Percentiles rank a stretch among this genome's conserved stretches.
phyloP scores from a whole-genome alignment of 1,140 invertebrate genomes.

The Drosophila serrata region DNA sequence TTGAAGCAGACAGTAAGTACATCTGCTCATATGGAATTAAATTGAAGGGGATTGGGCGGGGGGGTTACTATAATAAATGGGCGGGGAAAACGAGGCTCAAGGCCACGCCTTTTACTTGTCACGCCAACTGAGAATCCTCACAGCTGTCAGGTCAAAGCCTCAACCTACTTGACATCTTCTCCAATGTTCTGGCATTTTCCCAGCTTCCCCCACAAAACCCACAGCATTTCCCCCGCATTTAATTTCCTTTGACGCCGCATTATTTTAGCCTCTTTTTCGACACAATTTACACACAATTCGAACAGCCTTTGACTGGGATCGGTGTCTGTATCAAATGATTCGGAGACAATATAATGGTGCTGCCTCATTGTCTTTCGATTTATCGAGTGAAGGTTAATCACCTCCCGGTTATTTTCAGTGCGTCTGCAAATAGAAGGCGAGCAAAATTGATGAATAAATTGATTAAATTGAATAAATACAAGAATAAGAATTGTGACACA shows the following conservation, averaged over 20 bases:
- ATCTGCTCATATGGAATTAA: constrained; percentile 24
- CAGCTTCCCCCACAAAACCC: background rate
- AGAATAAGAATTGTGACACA: background rate
- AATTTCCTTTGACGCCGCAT: constrained; percentile 39
- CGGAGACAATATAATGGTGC: constrained; percentile 19
- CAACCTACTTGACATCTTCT: constrained; percentile 32
- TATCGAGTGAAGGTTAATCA: constrained; percentile 7
- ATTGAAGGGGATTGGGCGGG: background rate
- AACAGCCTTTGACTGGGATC: constrained; percentile 40
- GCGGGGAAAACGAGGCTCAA: constrained; percentile 10
- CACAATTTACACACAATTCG: constrained; percentile 11
- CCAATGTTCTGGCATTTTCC: constrained; percentile 14
- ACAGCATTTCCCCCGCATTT: constrained; percentile 11
- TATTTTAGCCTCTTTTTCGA: constrained; percentile 32
- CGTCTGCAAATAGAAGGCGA: background rate
- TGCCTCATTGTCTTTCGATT: background rate
- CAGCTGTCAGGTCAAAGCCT: constrained; percentile 42
- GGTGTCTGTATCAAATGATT: constrained; percentile 24
- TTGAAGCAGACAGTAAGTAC: constrained; percentile 6
- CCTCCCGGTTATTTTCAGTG: constrained; percentile 6
- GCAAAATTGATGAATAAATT: background rate
- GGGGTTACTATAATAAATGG: background rate
- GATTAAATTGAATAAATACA: background rate
- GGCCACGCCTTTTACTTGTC: constrained; percentile 73
- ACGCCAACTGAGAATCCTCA: constrained; percentile 29